A percentile compares a stretch with the other conserved stretches of the same genome.
Conservation (phyloP, 2,888 invertebrate genomes). For the Gibbula magus region DNA sequence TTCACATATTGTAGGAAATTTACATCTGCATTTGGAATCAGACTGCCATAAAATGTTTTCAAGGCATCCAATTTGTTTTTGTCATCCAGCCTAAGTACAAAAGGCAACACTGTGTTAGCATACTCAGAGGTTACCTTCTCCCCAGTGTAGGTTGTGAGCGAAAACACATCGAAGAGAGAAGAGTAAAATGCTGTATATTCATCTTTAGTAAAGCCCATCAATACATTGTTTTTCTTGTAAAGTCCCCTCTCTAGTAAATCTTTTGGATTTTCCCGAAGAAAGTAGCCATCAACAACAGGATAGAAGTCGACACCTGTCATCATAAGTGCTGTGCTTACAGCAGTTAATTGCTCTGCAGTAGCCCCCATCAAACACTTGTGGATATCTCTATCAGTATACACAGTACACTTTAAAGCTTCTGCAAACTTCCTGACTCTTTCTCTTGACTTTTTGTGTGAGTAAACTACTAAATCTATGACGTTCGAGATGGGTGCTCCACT, state of each 20-base stretch:
- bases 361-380: conserved; percentile 36
- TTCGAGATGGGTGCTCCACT: conserved; percentile 47
- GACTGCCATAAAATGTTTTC: too few relatives aligned
- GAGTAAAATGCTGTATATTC: conserved; percentile 83
- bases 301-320: conserved; percentile 81
- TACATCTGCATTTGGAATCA: too few relatives aligned
- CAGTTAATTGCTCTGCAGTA: not conserved
- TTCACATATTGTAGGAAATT: too few relatives aligned
- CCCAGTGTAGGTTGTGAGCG: too few relatives aligned
- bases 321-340: not conserved
- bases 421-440: conserved; percentile 84
- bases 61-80: too few relatives aligned
- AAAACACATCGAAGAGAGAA: too few relatives aligned
- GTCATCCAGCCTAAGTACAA: too few relatives aligned
- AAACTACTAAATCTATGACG: conserved; percentile 43
- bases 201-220: conserved; percentile 94
- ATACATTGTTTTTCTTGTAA: conserved; percentile 87
- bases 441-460: conserved; percentile 31
- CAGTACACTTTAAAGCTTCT: conserved; percentile 36
- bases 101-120: too few relatives aligned
- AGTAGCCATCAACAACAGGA: conserved; percentile 91
- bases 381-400: conserved; percentile 22
- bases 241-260: conserved; percentile 88
- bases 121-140: too few relatives aligned
- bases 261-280: conserved; percentile 90